A percentile compares a stretch with the other conserved stretches of the same genome.
phyloP scores from a whole-genome alignment of 2,888 invertebrate genomes.

The Scaptomyza polygonia region DNA sequence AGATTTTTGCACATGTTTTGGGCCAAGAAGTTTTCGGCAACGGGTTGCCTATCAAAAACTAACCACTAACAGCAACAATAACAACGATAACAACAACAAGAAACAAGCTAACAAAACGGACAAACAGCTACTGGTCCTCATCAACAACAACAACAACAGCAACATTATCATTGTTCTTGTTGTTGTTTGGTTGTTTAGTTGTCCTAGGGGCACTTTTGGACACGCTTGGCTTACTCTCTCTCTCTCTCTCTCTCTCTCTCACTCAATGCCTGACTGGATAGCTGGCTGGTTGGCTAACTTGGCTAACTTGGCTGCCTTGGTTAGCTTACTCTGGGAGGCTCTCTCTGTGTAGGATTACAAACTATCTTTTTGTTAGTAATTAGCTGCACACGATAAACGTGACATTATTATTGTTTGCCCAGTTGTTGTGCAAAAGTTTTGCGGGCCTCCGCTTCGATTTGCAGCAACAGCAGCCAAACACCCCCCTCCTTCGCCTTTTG shows the following conservation, averaged over 20 bases:
- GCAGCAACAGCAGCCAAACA: constrained; percentile 15
- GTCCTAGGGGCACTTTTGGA: constrained; percentile 75
- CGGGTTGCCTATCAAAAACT: constrained; percentile 41
- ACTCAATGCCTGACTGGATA: constrained; percentile 32
- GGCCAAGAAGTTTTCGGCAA: constrained; percentile 60
- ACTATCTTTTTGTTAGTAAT: constrained; percentile 80
- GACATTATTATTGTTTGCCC: constrained; percentile 78
- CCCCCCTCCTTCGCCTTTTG: not conserved
- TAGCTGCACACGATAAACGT: constrained; percentile 81
- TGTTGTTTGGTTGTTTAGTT: constrained; percentile 44
- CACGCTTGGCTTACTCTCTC: constrained; percentile 69
- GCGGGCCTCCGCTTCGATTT: constrained; percentile 27
- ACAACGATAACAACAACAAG: constrained; percentile 20
- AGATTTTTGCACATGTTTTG: constrained; percentile 76
- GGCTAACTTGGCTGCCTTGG: constrained; percentile 34
- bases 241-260: constrained; percentile 51
- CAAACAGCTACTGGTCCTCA: constrained; percentile 62
- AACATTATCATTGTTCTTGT: constrained; percentile 23
- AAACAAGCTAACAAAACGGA: constrained; percentile 50
- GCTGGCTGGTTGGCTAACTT: constrained; percentile 8
- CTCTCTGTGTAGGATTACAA: constrained; percentile 73
- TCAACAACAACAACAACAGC: constrained; percentile 30
- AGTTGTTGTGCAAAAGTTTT: constrained; percentile 69
- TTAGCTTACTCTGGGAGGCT: constrained; percentile 19
- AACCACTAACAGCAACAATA: constrained; percentile 34